Evolutionary conservation across 2,113 vertebrate species (phyloP).

Genomic region (Lophochroa leadbeateri): DNA sequence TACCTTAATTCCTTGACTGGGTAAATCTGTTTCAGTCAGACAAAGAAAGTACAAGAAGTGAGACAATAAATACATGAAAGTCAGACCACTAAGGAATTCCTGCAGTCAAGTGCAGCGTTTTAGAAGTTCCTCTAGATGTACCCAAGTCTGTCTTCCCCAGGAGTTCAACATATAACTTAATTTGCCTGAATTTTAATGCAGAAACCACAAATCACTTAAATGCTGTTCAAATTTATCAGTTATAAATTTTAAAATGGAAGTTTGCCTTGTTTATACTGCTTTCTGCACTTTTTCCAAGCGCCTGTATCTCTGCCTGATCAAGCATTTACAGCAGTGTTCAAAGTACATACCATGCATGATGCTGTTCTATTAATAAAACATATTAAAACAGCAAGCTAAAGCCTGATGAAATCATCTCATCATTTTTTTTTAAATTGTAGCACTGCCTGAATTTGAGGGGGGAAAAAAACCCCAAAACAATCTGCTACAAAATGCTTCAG

Average conservation of each 20-base stretch:
- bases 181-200: not conserved
- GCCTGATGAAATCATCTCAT: not conserved
- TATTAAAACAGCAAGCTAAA: not conserved
- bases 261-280: not conserved
- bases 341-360: not conserved
- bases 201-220: not conserved
- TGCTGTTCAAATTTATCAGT: not conserved
- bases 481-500: not conserved
- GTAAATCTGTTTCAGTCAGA: not conserved
- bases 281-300: not conserved
- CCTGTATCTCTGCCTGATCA: not conserved
- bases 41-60: not conserved
- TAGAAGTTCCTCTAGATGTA: not conserved
- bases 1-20: not conserved
- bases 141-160: not conserved
- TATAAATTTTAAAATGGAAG: not conserved
- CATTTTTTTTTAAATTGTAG: not conserved
- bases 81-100: not conserved
- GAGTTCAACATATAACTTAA: not conserved
- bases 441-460: not conserved
- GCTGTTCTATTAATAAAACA: not conserved
- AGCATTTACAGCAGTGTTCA: not conserved
- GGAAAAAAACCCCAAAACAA: not conserved
- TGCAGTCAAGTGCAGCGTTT: not conserved
- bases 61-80: not conserved